Evolutionary conservation across 2,113 vertebrate genomes (phyloP).

Genomic region (Epinephelus cyanopodus): DNA sequence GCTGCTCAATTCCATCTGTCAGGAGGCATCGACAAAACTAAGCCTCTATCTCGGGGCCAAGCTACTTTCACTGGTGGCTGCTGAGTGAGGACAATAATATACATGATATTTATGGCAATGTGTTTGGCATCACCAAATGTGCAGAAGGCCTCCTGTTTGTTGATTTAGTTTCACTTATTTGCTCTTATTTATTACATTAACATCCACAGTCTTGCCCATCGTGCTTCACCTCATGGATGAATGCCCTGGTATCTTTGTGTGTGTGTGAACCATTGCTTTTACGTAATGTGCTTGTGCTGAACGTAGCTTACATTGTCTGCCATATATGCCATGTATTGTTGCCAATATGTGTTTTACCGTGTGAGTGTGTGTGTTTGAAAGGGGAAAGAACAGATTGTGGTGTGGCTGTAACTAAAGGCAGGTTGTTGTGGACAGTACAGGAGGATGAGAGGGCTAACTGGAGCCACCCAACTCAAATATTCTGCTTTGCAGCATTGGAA

Average conservation of each 20-base stretch:
- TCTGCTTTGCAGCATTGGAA: constrained; percentile 47
- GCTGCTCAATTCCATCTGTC: constrained; percentile 83
- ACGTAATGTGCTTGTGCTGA: constrained; percentile 36
- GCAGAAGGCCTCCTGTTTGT: constrained; percentile 42
- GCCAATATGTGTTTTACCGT: constrained; percentile 30
- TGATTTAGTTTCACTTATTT: constrained; percentile 21
- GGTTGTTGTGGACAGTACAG: not conserved
- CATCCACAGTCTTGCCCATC: constrained; percentile 19
- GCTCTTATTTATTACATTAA: not conserved
- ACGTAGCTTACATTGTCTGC: constrained; percentile 35
- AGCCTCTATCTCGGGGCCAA: constrained; percentile 58
- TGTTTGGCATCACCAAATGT: constrained; percentile 41
- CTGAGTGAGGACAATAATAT: constrained; percentile 40
- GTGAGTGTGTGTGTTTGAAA: constrained; percentile 2
- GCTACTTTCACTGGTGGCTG: constrained; percentile 45
- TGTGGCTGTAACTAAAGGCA: constrained; percentile 26
- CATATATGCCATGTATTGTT: constrained; percentile 9
- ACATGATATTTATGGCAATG: constrained; percentile 39
- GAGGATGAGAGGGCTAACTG: constrained; percentile 2
- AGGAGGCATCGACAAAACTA: constrained; percentile 67
- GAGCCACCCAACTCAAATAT: constrained; percentile 40
- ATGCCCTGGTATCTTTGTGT: constrained; percentile 34
- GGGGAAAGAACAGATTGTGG: not conserved
- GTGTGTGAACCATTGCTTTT: constrained; percentile 46
- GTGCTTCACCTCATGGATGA: constrained; percentile 46